Base-by-base conservation (phyloP, 2,888 invertebrate species). In the Agapostemon virescens region DNA sequence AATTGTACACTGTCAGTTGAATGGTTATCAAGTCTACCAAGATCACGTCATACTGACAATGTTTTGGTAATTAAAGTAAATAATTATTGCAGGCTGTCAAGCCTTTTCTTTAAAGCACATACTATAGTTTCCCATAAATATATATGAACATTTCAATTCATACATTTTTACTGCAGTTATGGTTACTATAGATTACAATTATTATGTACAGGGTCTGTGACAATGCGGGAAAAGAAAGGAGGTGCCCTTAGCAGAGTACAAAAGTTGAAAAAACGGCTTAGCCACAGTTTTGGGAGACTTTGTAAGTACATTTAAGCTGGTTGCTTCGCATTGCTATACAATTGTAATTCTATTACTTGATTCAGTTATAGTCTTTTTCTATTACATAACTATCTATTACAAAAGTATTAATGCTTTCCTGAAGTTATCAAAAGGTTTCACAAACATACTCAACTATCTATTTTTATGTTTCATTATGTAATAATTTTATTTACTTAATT, bases 241-340 rank as follows among this genome's bases (percentile, higher is more conserved):
- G 97, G 97, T 90, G 97, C 98, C 88, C 95, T 98, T 93, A 97
- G 97, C 93, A 95, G 97, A 93, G 97, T 97, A 94, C 98, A 98
- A 94, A 98, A 98, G 94, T 95, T 98, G 92, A 97, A 98, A 94
- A 98, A 98, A 94, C 95, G 98, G 93, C 96, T 98, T 92, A 98
- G 98, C 92, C 97, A 98, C 93, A 98, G 98, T 94, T 98, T 98
- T 94, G 98, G 98, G 93, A 95, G 98, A 95, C 95, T 98, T 94
- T 97, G 98, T 98, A 94, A 98, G 98, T 97, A 86, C 26, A 26
- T 9, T 36, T 42, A 36, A 55, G 23, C 26, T 26, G 23, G 26
- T 55, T 58, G 2, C 36, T 72, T n/a, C 4, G 45, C 4, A 38
- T 67, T 70, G 9, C 38, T 64, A 36, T 11, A 55, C 45, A 17